These are phyloP conservation scores for Pseudopodoces humilis DNA, from an alignment of 2,113 vertebrate genomes.

Conservation along the genomic window DNA sequence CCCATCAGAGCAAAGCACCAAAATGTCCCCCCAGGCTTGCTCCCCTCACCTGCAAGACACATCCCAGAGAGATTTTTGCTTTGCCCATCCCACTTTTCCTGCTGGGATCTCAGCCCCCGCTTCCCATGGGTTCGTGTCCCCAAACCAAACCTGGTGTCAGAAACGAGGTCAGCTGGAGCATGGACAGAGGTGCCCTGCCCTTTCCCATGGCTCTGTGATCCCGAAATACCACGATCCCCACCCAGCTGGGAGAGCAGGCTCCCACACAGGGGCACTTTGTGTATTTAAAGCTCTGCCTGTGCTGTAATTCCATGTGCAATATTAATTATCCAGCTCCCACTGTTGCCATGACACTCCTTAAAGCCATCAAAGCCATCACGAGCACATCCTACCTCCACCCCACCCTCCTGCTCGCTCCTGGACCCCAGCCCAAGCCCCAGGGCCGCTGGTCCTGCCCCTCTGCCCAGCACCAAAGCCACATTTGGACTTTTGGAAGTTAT, in stretches of 20 bases:
- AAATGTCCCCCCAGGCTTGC: rapidly evolving
- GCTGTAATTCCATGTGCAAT: background rate
- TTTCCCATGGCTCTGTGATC: slow-evolving; percentile 36
- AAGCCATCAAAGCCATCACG: slow-evolving; percentile 29
- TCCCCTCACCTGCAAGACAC: background rate
- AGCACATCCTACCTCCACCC: background rate
- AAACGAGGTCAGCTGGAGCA: background rate
- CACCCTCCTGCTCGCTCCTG: background rate
- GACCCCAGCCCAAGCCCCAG: background rate
- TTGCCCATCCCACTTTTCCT: background rate
- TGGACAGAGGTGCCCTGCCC: background rate
- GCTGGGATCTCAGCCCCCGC: background rate
- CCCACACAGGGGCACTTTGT: background rate
- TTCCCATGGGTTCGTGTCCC: background rate
- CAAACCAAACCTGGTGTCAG: background rate
- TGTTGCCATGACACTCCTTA: slow-evolving; percentile 44
- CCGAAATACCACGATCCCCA: background rate
- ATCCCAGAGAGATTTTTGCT: background rate
- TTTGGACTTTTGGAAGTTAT: slow-evolving; percentile 10
- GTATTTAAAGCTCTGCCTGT: background rate
- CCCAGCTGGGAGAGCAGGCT: background rate
- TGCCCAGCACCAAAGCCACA: background rate
- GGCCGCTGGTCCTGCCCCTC: background rate
- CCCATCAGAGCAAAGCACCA: background rate
- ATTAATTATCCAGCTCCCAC: slow-evolving; percentile 45